phyloP scores from a whole-genome alignment of 1,140 invertebrate species.

The Drosophila gunungcola region DNA sequence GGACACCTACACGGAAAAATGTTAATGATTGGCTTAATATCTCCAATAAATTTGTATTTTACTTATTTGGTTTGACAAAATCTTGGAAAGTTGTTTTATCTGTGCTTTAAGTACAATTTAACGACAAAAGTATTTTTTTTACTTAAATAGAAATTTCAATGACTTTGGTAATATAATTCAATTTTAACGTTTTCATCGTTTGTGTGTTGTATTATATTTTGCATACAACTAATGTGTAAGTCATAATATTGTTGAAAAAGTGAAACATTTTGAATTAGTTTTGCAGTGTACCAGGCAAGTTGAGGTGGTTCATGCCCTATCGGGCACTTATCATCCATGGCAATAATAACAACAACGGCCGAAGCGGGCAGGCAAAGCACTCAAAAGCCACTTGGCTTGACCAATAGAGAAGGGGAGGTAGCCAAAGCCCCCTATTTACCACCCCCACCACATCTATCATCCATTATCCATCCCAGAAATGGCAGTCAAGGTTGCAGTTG shows the following conservation, averaged over 20 bases:
- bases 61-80: too few species aligned
- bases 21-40: too few species aligned
- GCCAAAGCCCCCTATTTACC: neutral
- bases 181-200: too few species aligned
- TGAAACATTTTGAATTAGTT: too few species aligned
- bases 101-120: too few species aligned
- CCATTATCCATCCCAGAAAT: slow-evolving; percentile 38
- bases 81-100: too few species aligned
- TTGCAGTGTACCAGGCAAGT: neutral
- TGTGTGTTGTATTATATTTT: too few species aligned
- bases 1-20: slow-evolving; percentile 3
- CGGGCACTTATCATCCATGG: slow-evolving; percentile 58
- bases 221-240: too few species aligned
- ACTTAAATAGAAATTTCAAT: too few species aligned
- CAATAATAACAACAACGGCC: slow-evolving; percentile 53
- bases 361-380: slow-evolving; percentile 41
- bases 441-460: slow-evolving; percentile 30
- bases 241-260: neutral
- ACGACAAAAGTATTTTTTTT: too few species aligned
- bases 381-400: slow-evolving; percentile 66
- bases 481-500: slow-evolving; percentile 77
- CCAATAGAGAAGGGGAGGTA: slow-evolving; percentile 31
- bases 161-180: too few species aligned
- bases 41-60: too few species aligned
- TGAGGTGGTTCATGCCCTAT: slow-evolving; percentile 25